phyloP scores from a whole-genome alignment of 2,888 invertebrate genomes.

The Sussaba pulchella region DNA sequence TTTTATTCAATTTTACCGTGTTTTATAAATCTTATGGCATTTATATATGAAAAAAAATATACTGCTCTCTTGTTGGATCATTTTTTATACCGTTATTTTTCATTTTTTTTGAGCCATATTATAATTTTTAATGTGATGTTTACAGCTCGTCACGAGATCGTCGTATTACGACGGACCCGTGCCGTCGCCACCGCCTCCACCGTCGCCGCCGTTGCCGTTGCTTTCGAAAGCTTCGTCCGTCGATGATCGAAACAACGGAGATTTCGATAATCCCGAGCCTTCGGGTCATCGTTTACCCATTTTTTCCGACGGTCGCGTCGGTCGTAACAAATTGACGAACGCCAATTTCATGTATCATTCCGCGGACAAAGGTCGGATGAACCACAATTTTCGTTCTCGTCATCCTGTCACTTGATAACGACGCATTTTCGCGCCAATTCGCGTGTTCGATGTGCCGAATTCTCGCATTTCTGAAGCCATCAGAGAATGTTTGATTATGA shows the following conservation, averaged over 20 bases:
- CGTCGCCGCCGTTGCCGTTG: too few relatives aligned
- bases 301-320: conserved; percentile 76
- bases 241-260: conserved; percentile 79
- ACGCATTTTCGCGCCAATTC: too few relatives aligned
- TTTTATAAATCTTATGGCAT: too few relatives aligned
- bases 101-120: background rate
- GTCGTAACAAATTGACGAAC: conserved; percentile 78
- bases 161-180: conserved; percentile 79
- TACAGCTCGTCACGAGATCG: conserved; percentile 75
- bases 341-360: conserved; percentile 81
- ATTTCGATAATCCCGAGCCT: conserved; percentile 79
- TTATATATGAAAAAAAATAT: too few relatives aligned
- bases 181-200: conserved; percentile 69
- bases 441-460: too few relatives aligned
- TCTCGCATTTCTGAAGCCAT: too few relatives aligned
- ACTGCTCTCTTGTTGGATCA: background rate
- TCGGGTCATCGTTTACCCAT: conserved; percentile 76
- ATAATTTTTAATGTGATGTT: conserved; percentile 15
- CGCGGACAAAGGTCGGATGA: conserved; percentile 78
- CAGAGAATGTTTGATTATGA: too few relatives aligned
- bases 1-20: too few relatives aligned
- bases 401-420: too few relatives aligned
- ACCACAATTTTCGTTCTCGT: too few relatives aligned
- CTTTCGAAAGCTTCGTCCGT: conserved; percentile 75
- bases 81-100: background rate